Evolutionary conservation across 1,140 invertebrate genomes (phyloP).

Genomic region (Steinernema feltiae): DNA sequence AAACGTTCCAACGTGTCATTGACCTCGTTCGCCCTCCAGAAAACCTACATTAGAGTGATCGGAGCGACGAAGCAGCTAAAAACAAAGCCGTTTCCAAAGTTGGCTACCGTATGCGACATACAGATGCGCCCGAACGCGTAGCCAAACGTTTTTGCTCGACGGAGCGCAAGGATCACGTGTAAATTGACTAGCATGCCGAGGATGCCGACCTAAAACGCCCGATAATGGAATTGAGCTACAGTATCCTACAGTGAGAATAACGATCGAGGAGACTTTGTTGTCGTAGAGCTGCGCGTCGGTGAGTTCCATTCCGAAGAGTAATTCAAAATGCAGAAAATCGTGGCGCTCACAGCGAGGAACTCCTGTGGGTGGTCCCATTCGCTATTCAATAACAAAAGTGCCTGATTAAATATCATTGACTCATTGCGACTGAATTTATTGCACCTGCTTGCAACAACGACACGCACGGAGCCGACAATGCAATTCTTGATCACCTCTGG

Average conservation of each 20-base stretch:
- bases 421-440: no score
- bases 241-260: not conserved
- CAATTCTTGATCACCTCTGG: no score
- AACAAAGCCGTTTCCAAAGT: constrained; percentile 69
- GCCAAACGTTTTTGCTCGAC: constrained; percentile 49
- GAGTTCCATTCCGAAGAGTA: no score
- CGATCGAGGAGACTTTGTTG: not conserved
- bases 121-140: constrained; percentile 71
- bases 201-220: not conserved
- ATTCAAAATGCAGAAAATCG: no score
- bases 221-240: not conserved
- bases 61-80: constrained; percentile 86
- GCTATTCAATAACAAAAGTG: no score
- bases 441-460: no score
- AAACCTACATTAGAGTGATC: constrained; percentile 58
- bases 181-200: not conserved
- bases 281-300: not conserved
- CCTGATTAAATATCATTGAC: no score
- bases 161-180: constrained; percentile 64
- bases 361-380: no score
- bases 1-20: not conserved
- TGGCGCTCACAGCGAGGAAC: no score
- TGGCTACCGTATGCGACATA: constrained; percentile 95
- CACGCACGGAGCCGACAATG: no score
- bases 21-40: not conserved